Base-by-base conservation (phyloP, 92 coral and sea anemone genomes). In the Porites cylindrica region DNA sequence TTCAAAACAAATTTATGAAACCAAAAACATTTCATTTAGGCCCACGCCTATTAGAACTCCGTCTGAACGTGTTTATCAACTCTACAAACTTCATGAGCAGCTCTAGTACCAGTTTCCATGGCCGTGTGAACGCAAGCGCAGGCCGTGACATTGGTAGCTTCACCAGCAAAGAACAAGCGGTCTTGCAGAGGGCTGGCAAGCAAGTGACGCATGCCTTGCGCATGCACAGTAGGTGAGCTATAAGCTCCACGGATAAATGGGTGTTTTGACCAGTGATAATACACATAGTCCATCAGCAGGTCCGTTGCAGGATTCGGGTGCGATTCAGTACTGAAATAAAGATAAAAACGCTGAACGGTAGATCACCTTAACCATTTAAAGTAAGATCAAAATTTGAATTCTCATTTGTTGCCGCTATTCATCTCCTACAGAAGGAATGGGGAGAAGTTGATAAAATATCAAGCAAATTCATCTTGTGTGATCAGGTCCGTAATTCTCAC, bases 241-340 rank as follows among this genome's bases (percentile, higher is more conserved):
- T 97, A 97, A 1, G 96, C 99, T 6, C 98, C 98, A 26, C 99
- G 98, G 72, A 97, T 86, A 59, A 81, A 97, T 16, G 97, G 99
- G 73, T 97, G 93, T 16, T 91, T 93, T 18, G 95, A 95, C 99
- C 99, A 97, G 81, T 97, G 97, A 56, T 91, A 92, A 78, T 93
- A 95, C 20, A 93, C 96, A 69, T 79, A 92, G 74, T 89, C 90
- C 21, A 95, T 75, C 14, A 92, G 80, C 32, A 75, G 82, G 63
- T 75, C 23, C 3, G 99, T 85, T 2, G 98, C 99, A 29, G 98
- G 97, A 12, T 63, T 81, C 12, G 83, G 90, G 56, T 92, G 84
- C 10, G 69, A 50, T 24, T 51, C 53, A 3, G 81, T 62, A 3
- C 87, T 83, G 47, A 38, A 38, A 38, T 3, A 38, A 38, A 38